Evolutionary conservation across 2,888 invertebrate species (phyloP).

Genomic region (Drosophila cognata): DNA sequence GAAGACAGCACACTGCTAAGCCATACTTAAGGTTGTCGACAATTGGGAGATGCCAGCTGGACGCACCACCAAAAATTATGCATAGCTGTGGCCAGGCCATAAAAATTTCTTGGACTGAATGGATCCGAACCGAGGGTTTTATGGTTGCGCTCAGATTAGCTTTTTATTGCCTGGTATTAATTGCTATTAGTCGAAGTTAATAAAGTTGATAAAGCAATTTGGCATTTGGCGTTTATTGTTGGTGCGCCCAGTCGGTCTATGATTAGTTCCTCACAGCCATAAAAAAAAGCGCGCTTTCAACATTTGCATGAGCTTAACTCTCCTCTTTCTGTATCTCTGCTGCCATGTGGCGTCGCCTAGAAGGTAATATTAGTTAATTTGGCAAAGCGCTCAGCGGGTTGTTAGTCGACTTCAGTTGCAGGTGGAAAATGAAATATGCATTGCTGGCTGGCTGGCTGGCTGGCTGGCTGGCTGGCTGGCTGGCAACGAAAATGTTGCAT

Average conservation of each 20-base stretch:
- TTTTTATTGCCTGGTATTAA: slow-evolving; percentile 80
- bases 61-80: slow-evolving; percentile 52
- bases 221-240: slow-evolving; percentile 77
- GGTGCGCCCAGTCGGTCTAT: slow-evolving; percentile 58
- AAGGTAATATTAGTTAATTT: slow-evolving; percentile 78
- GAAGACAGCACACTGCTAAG: slow-evolving; percentile 77
- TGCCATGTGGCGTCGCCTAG: slow-evolving; percentile 3
- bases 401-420: slow-evolving; percentile 37
- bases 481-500: slow-evolving; percentile 68
- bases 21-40: slow-evolving; percentile 82
- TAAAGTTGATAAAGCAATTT: slow-evolving; percentile 82
- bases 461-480: slow-evolving; percentile 30
- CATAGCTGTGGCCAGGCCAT: slow-evolving; percentile 60
- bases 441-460: slow-evolving; percentile 57
- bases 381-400: slow-evolving; percentile 63
- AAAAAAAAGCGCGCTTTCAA: slow-evolving; percentile 55
- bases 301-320: slow-evolving; percentile 66
- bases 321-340: background rate
- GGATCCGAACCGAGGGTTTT: slow-evolving; percentile 59
- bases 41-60: slow-evolving; percentile 58
- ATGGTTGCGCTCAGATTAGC: slow-evolving; percentile 76
- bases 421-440: slow-evolving; percentile 74
- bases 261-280: slow-evolving; percentile 66
- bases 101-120: slow-evolving; percentile 58
- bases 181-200: slow-evolving; percentile 81